Conservation (phyloP, 2,113 vertebrate genomes). For the Dolichallabes microphthalmus region DNA sequence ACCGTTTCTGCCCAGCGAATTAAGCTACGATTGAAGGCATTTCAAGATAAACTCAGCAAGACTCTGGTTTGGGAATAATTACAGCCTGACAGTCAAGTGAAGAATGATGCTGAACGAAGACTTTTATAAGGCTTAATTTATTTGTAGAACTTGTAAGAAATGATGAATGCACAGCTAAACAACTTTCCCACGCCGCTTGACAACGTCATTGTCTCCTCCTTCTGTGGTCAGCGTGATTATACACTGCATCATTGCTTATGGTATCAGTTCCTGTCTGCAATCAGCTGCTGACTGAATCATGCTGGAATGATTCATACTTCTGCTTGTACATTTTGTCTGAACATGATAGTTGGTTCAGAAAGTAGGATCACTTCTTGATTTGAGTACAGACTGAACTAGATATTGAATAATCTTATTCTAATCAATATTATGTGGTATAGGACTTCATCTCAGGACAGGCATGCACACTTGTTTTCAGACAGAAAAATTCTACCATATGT, state of each 20-base stretch:
- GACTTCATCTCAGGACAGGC: neutral
- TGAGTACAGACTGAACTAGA: neutral
- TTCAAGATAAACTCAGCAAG: constrained; percentile 28
- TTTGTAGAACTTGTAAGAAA: constrained; percentile 31
- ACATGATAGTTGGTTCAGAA: neutral
- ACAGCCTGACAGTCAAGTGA: constrained; percentile 36
- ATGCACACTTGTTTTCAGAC: neutral
- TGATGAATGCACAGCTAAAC: constrained; percentile 39
- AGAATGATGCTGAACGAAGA: constrained; percentile 11
- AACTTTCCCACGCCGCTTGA: constrained; percentile 20
- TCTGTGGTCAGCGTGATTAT: constrained; percentile 33
- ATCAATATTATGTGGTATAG: neutral
- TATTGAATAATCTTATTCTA: neutral
- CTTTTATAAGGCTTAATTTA: constrained; percentile 2
- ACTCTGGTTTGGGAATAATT: constrained; percentile 30
- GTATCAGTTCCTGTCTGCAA: constrained; percentile 2
- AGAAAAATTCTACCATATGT: neutral
- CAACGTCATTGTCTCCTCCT: neutral
- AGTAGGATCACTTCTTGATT: neutral
- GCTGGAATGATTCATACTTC: neutral
- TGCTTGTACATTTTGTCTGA: neutral
- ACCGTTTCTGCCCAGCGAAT: constrained; percentile 13
- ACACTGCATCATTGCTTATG: constrained; percentile 10
- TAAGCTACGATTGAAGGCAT: constrained; percentile 20
- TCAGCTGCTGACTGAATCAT: neutral